Base-by-base conservation (phyloP, 2,797 vertebrate genomes). In the Gastrophryne carolinensis region DNA sequence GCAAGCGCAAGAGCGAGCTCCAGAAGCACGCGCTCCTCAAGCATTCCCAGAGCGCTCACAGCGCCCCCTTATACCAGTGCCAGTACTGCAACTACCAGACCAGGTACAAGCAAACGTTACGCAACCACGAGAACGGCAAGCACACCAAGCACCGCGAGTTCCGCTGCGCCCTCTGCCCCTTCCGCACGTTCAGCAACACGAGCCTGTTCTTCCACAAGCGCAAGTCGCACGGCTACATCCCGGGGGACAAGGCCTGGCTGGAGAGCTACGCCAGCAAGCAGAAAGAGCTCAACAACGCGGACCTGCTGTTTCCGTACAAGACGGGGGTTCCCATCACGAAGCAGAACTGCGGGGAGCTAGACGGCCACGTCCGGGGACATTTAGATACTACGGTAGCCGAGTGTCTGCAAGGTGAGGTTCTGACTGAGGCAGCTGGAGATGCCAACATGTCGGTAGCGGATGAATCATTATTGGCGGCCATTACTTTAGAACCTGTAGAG, bases 191-290 rank as follows among this genome's bases (percentile, higher is more conserved):
- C 88, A 99, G 96, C 79, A 96, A 93, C 81, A 93, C 96, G 52
- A 93, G 95, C 64, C 95, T 99, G 60, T 99, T 99, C 84, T 92
- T 98, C 82, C 98, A 99, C 86, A 99, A 99, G 84, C 94, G 92
- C 70, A 99, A 98, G 85, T 82, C 83, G 62, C 98, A 99, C 0
- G 96, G 96, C 17, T 99, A 98, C 0, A 50, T 96, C 11, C 96
- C 98, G 0, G 96, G 97, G 0, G 96, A 98, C 83, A 93, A 94
- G 77, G 89, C 82, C 1, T 98, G 96, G 97, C 89, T 95, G 66
- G 92, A 96, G 65, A 92, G 88, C 76, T 95, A 92, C 0, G 91
- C 93, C 12, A 88, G 83, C 60, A 95, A 91, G 80, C 95, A 97
- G 78, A 86, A 86, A 73, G 93, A 95, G 77, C 89, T 82, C 66